Base-by-base conservation (phyloP, 1,140 invertebrate species). In the Batillaria attramentaria region DNA sequence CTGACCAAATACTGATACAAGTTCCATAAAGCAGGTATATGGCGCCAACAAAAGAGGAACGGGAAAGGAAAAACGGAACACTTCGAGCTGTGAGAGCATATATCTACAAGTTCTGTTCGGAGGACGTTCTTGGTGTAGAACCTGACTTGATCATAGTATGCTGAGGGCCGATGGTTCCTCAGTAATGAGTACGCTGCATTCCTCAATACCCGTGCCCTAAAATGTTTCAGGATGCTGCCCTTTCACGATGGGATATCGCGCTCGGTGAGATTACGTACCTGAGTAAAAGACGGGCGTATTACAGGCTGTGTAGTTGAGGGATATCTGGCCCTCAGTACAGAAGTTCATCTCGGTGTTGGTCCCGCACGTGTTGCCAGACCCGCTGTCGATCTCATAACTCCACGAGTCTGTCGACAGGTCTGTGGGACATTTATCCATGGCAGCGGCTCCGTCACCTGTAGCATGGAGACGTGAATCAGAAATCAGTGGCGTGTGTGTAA, bases 231-330 rank as follows among this genome's bases (percentile, higher is more conserved):
- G n/a, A n/a, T n/a, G n/a, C n/a, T n/a, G n/a, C n/a, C n/a, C n/a
- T n/a, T n/a, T n/a, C n/a, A n/a, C n/a, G n/a, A n/a, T n/a, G n/a
- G n/a, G n/a, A n/a, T n/a, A n/a, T n/a, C n/a, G n/a, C n/a, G n/a
- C n/a, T n/a, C n/a, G n/a, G n/a, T n/a, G n/a, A n/a, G n/a, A n/a
- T n/a, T n/a, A 81, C 69, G 18, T 76, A 86, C 85, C 73, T 42
- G 85, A 86, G 35, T 86, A 84, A 0, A 82, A 82, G 39, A 80
- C 70, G 39, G 68, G 31, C 16, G 80, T 82, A 37, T 65, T 62
- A 72, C 85, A 86, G 0, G 70, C 41, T 0, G 80, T 80, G 79
- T 86, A 84, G 70, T 86, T 83, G 37, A 77, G 82, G 4, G 54
- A 54, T 68, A 86, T 79, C 10, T 42, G 76, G 42, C 50, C 72